A percentile compares a stretch with the other conserved stretches of the same genome.
These are phyloP conservation scores for Corydoras sp. DNA, from an alignment of 2,113 vertebrate species.

Conservation along the genomic window DNA sequence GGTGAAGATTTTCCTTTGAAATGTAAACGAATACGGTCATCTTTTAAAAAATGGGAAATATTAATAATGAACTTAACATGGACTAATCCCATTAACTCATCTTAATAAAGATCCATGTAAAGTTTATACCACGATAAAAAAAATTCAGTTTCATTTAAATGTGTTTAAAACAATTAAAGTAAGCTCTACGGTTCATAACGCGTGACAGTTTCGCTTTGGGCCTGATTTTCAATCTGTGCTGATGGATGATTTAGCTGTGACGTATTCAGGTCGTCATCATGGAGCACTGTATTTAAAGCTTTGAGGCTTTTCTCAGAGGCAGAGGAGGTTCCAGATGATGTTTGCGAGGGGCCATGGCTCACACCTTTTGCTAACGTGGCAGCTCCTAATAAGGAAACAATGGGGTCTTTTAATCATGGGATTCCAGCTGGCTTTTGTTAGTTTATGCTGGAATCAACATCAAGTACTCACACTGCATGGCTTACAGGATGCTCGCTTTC, in stretches of 20 bases:
- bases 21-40: too few relatives aligned
- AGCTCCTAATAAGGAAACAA: slow-evolving; percentile 53
- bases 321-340: slow-evolving; percentile 32
- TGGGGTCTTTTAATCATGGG: slow-evolving; percentile 52
- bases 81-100: too few relatives aligned
- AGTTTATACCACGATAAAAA: too few relatives aligned
- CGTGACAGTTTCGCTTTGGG: slow-evolving; percentile 5
- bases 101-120: too few relatives aligned
- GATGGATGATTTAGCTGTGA: slow-evolving; percentile 39
- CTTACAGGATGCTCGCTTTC: slow-evolving; percentile 48
- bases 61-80: too few relatives aligned
- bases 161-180: too few relatives aligned
- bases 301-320: slow-evolving; percentile 3
- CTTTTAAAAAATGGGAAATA: too few relatives aligned
- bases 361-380: slow-evolving; percentile 57
- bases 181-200: too few relatives aligned
- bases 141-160: too few relatives aligned
- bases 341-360: slow-evolving; percentile 51
- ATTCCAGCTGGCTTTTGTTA: slow-evolving; percentile 46
- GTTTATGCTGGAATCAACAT: slow-evolving; percentile 54
- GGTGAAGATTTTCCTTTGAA: too few relatives aligned
- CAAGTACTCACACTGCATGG: slow-evolving; percentile 35
- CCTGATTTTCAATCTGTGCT: slow-evolving; percentile 5
- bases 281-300: slow-evolving; percentile 53
- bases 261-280: slow-evolving; percentile 43